A percentile compares a stretch with the other conserved stretches of the same genome.
Conservation (phyloP, 2,113 vertebrate species). For the Plectropomus leopardus region DNA sequence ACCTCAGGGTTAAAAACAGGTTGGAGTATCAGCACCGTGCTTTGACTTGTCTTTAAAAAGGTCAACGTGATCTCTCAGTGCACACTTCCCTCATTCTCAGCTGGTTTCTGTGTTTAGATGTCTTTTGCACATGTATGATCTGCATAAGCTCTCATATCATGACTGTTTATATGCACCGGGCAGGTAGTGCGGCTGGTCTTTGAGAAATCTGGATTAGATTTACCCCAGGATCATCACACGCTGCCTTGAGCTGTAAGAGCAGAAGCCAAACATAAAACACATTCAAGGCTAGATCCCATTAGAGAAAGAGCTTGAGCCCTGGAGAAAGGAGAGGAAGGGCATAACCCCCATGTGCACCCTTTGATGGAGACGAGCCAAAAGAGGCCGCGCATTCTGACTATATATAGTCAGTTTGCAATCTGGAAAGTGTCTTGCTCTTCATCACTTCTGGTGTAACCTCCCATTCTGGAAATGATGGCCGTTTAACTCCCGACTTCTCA, state of each 20-base stretch:
- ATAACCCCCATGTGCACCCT: slow-evolving; percentile 42
- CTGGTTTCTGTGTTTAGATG: not conserved
- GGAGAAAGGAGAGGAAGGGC: slow-evolving; percentile 53
- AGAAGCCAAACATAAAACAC: slow-evolving; percentile 66
- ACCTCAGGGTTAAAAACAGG: slow-evolving; percentile 7
- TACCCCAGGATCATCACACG: slow-evolving; percentile 52
- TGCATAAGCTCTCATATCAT: not conserved
- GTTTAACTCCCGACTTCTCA: slow-evolving; percentile 31
- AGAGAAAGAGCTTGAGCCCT: slow-evolving; percentile 50
- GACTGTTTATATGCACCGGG: slow-evolving; percentile 24
- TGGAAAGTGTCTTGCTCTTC: slow-evolving; percentile 40
- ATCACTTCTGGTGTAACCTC: slow-evolving; percentile 26
- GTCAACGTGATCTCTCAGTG: not conserved
- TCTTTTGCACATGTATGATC: not conserved
- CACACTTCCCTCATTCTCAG: not conserved
- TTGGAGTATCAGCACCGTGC: not conserved
- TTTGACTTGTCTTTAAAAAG: slow-evolving; percentile 50
- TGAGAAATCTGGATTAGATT: slow-evolving; percentile 68
- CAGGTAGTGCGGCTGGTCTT: slow-evolving; percentile 26
- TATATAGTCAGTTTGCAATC: slow-evolving; percentile 56
- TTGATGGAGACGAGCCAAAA: slow-evolving; percentile 56
- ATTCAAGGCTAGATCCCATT: slow-evolving; percentile 65
- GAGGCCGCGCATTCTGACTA: slow-evolving; percentile 50
- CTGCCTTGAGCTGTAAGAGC: slow-evolving; percentile 51
- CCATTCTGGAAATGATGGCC: slow-evolving; percentile 27